Percentiles rank a stretch among this genome's conserved stretches.
Evolutionary conservation across 2,113 vertebrate species (phyloP).

Genomic region (Clarias batrachus): DNA sequence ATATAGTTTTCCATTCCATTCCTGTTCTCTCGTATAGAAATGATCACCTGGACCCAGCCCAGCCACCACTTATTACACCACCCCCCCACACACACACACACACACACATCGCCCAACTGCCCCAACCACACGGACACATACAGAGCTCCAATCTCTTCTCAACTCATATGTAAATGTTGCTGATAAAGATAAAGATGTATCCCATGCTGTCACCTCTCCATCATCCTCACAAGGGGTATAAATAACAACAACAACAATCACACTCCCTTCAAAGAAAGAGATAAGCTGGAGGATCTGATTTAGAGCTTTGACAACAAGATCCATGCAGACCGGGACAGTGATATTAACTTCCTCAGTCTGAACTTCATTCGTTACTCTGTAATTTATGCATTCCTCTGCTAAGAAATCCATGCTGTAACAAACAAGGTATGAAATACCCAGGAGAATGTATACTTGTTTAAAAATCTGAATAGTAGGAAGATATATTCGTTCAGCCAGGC

Average conservation of each 20-base stretch:
- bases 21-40: background rate
- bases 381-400: background rate
- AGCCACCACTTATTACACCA: background rate
- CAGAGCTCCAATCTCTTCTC: conserved; percentile 3
- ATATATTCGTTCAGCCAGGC: background rate
- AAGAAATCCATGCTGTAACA: background rate
- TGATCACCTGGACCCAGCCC: background rate
- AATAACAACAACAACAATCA: conserved; percentile 35
- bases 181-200: conserved; percentile 47
- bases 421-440: background rate
- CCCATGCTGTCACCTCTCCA: background rate
- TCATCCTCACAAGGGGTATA: conserved; percentile 15
- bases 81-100: background rate
- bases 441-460: background rate
- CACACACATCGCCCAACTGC: background rate
- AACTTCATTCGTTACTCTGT: background rate
- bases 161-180: conserved; percentile 28
- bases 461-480: background rate
- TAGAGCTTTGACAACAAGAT: conserved; percentile 9
- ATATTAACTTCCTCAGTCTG: background rate
- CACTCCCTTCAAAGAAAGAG: conserved; percentile 27
- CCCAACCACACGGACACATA: background rate
- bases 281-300: conserved; percentile 35
- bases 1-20: too few species aligned
- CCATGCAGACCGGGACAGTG: background rate